These are phyloP conservation scores for Etia nguti DNA, from an alignment of 2,113 vertebrate species.

Conservation along the genomic window DNA sequence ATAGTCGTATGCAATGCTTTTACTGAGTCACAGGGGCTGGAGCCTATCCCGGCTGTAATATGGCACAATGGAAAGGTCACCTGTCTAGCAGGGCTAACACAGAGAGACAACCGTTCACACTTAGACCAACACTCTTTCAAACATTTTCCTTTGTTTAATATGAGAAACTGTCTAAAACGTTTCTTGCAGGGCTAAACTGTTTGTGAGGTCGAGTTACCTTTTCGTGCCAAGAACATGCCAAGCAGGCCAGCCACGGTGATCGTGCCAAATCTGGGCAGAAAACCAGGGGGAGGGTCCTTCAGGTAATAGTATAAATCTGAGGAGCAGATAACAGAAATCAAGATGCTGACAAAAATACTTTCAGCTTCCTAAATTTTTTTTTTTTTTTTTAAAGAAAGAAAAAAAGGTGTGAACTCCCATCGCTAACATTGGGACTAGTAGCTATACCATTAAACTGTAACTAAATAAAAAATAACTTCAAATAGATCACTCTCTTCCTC, in stretches of 20 bases:
- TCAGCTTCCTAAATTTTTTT: background rate
- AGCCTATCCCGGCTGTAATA: background rate
- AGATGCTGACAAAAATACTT: background rate
- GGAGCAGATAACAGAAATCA: conserved; percentile 1
- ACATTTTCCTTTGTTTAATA: background rate
- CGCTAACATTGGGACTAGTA: background rate
- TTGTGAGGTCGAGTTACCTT: conserved; percentile 69
- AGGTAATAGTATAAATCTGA: conserved; percentile 84
- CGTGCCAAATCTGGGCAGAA: conserved; percentile 79
- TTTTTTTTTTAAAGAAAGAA: no score
- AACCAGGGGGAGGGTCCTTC: conserved; percentile 84
- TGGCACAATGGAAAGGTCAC: background rate
- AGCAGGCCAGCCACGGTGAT: conserved; percentile 81
- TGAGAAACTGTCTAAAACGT: background rate
- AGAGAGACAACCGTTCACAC: background rate
- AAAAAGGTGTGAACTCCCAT: background rate
- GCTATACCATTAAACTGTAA: background rate
- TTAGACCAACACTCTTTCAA: background rate
- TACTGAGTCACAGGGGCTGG: background rate
- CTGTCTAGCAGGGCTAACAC: background rate
- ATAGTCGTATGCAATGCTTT: background rate
- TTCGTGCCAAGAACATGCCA: conserved; percentile 79
- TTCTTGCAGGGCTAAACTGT: background rate
- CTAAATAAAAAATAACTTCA: background rate
- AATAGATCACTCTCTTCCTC: background rate